phyloP scores from a whole-genome alignment of 2,113 vertebrate genomes.

The Gadus macrocephalus region DNA sequence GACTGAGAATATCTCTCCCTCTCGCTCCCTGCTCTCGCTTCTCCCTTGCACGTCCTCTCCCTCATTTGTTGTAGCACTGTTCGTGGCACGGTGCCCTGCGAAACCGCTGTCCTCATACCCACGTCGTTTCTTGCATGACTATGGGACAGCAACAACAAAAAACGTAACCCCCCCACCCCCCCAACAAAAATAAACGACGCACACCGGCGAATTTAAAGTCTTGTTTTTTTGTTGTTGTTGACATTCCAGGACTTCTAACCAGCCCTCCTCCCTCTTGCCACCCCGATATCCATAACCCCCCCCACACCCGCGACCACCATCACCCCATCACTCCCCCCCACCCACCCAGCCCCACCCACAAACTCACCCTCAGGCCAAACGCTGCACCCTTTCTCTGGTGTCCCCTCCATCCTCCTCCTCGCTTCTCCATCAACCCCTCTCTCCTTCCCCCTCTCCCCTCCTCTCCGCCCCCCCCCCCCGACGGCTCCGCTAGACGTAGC shows the following conservation, averaged over 20 bases:
- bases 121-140: too few species aligned
- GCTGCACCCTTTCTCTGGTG: neutral
- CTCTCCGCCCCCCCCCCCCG: neutral
- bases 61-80: too few species aligned
- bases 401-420: neutral
- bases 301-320: conserved; percentile 28
- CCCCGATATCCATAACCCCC: conserved; percentile 20
- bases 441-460: neutral
- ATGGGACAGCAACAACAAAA: too few species aligned
- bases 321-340: neutral
- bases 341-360: neutral
- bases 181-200: too few species aligned
- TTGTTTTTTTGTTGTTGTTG: conserved; percentile 2
- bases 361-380: neutral
- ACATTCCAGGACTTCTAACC: too few species aligned
- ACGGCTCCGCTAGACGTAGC: conserved; percentile 80
- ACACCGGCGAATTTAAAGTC: too few species aligned
- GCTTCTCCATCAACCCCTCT: neutral
- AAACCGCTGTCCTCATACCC: too few species aligned
- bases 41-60: too few species aligned
- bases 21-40: neutral
- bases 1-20: conserved; percentile 44
- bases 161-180: too few species aligned
- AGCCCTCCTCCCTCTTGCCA: too few species aligned
- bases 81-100: too few species aligned